phyloP scores from a whole-genome alignment of 2,888 invertebrate species.

The Ormyrus rosae region DNA sequence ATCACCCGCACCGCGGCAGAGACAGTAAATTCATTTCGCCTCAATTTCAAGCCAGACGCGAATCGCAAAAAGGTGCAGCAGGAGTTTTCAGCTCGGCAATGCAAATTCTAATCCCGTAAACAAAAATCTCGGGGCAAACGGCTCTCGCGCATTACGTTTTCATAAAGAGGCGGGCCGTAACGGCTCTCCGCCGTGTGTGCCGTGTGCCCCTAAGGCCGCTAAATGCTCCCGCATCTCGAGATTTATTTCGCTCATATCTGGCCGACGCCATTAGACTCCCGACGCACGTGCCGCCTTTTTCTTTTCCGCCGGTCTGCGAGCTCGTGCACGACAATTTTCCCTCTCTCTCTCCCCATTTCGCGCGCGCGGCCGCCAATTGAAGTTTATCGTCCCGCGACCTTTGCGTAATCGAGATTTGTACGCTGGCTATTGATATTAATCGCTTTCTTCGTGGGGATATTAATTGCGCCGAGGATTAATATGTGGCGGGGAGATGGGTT shows the following conservation, averaged over 20 bases:
- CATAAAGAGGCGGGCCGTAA: conserved; percentile 55
- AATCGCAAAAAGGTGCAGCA: no score
- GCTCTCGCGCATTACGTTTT: conserved; percentile 21
- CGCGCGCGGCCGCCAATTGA: conserved; percentile 23
- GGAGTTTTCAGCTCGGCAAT: no score
- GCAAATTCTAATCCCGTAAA: no score
- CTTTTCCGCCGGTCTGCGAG: conserved; percentile 57
- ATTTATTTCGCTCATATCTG: conserved; percentile 74
- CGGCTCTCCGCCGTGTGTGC: conserved; percentile 51
- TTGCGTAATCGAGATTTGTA: conserved; percentile 31
- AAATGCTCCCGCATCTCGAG: conserved; percentile 67
- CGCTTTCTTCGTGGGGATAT: no score
- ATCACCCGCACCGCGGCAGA: no score
- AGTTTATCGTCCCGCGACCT: conserved; percentile 24
- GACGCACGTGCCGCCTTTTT: conserved; percentile 53
- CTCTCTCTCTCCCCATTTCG: not conserved
- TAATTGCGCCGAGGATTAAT: no score
- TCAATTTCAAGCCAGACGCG: no score
- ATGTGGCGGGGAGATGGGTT: no score
- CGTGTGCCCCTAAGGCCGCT: conserved; percentile 60
- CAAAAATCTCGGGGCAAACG: not conserved
- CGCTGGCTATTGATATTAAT: no score
- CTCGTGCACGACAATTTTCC: no score
- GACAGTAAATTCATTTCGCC: no score
- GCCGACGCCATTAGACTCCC: conserved; percentile 59